These are phyloP conservation scores for Volucella inanis DNA, from an alignment of 2,888 invertebrate species.

Conservation along the genomic window DNA sequence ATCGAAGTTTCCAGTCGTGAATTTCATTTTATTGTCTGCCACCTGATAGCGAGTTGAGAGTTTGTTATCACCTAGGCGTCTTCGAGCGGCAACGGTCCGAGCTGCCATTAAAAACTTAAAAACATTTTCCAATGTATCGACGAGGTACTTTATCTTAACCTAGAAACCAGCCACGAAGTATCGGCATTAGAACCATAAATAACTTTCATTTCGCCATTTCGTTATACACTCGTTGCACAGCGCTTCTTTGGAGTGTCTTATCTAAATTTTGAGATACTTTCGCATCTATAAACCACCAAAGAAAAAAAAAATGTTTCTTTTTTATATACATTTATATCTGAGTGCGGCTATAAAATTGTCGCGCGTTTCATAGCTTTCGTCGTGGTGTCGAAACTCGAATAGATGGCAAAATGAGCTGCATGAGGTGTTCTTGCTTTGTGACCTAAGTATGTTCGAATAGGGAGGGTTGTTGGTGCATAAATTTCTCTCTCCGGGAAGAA, in stretches of 20 bases:
- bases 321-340: conserved; percentile 74
- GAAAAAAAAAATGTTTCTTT: conserved; percentile 28
- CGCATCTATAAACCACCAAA: conserved; percentile 72
- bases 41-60: conserved; percentile 52
- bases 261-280: conserved; percentile 76
- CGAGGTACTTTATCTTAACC: conserved; percentile 62
- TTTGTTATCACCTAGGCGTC: conserved; percentile 38
- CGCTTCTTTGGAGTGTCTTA: conserved; percentile 66
- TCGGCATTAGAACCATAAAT: conserved; percentile 58
- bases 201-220: conserved; percentile 52
- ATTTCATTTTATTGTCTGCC: conserved; percentile 50
- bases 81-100: conserved; percentile 21
- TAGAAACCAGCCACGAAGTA: conserved; percentile 50
- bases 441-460: conserved; percentile 48
- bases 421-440: conserved; percentile 53
- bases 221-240: background rate
- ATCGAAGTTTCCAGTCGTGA: conserved; percentile 13
- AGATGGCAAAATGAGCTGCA: conserved; percentile 53
- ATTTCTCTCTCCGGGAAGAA: conserved; percentile 29
- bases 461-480: conserved; percentile 51
- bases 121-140: conserved; percentile 59
- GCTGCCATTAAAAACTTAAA: conserved; percentile 41
- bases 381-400: background rate
- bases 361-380: conserved; percentile 29
- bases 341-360: conserved; percentile 67